Evolutionary conservation across 2,797 vertebrate species (phyloP).

Genomic region (Oreonectes daqikongensis): DNA sequence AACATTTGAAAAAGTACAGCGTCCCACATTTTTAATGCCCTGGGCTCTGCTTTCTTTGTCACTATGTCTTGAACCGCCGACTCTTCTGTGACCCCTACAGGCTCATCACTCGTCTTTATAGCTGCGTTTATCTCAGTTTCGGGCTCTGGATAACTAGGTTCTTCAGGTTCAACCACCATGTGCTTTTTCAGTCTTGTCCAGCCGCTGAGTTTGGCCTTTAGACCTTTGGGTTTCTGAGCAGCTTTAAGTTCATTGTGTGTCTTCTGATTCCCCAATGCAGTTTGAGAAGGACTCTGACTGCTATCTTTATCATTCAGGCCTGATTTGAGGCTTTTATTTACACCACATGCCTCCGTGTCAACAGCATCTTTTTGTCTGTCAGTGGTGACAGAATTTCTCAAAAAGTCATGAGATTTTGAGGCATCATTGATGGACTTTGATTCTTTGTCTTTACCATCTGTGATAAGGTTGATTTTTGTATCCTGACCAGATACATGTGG

Average conservation of each 20-base stretch:
- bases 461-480: not conserved
- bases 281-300: conserved; percentile 48
- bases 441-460: not conserved
- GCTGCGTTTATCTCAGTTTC: conserved; percentile 51
- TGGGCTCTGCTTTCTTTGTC: conserved; percentile 67
- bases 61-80: conserved; percentile 54
- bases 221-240: conserved; percentile 68
- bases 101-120: conserved; percentile 27
- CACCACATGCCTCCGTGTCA: conserved; percentile 11
- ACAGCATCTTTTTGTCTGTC: conserved; percentile 9
- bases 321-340: not conserved
- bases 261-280: conserved; percentile 22
- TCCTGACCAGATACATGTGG: not conserved
- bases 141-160: conserved; percentile 65
- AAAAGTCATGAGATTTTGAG: conserved; percentile 11
- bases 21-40: conserved; percentile 90
- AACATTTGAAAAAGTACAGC: conserved; percentile 90
- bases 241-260: conserved; percentile 7
- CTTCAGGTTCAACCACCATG: conserved; percentile 82
- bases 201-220: conserved; percentile 76
- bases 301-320: conserved; percentile 11
- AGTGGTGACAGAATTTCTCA: conserved; percentile 24
- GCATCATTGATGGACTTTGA: not conserved
- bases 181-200: conserved; percentile 91
- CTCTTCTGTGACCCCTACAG: conserved; percentile 47